Evolutionary conservation across 2,888 invertebrate genomes (phyloP), one percentile per base, ranked within the genome.

Genomic region (Netelia melanura): DNA sequence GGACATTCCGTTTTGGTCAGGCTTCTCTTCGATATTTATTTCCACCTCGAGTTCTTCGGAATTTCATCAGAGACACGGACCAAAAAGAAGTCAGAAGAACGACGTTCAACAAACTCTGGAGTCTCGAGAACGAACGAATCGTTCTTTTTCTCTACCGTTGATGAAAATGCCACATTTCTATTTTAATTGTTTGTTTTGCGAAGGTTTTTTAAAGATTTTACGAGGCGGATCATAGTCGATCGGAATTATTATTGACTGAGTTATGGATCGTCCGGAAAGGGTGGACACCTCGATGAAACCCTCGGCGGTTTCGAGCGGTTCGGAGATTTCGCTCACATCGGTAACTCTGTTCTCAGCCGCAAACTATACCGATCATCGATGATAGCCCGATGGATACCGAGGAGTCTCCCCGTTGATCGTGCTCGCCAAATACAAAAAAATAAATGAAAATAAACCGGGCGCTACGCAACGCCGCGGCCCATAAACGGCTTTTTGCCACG

Each of bases 401-500:
- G 80, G 75, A 86, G 74, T 78, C 54, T 83, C 83, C 80, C 78
- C 38, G 48, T 8, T 43, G 65, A 65, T 21, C 25, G 65, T 14
- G 14, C 14, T 48, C 38, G 38, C 5, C 38, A 48, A 48, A 48
- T 14, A 48, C 10, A 48, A 48, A 48, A 48, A 48, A 14, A 48
- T 48, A 48, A 14, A 48, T 48, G 14, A 14, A 48, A 14, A 48
- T 14, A 48, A 48, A 48, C 48, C 88, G 89, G 91, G 71, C 88
- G 89, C 89, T 89, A 87, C 88, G 89, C 89, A 89, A 89, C 89
- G 88, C 84, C 88, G 89, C 79, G 85, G 85, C 86, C 91, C 90
- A 91, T 92, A 92, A 92, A 92, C 92, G 90, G 90, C 92, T 93
- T 93, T 93, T 93, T 93, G 89, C 87, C 83, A 82, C 78, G 58